phyloP scores from a whole-genome alignment of 2,113 vertebrate species.

The Mustela nigripes region DNA sequence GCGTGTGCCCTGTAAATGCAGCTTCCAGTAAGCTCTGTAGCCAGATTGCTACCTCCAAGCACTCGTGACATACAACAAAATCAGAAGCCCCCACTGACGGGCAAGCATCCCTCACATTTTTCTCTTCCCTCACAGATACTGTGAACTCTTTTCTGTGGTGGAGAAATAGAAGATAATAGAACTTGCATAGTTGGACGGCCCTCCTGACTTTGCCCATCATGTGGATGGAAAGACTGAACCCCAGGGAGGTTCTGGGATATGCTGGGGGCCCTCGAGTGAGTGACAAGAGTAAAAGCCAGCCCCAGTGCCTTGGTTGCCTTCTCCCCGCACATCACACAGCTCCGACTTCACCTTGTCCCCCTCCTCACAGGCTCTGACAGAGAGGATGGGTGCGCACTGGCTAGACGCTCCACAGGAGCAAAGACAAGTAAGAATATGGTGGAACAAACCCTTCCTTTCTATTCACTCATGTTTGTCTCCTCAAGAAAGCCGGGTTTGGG shows the following conservation, averaged over 20 bases:
- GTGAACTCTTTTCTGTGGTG: background rate
- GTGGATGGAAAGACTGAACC: background rate
- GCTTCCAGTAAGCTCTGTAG: background rate
- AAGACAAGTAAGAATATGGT: background rate
- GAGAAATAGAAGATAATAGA: background rate
- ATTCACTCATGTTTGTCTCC: background rate
- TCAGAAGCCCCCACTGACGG: background rate
- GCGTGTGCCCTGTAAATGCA: background rate
- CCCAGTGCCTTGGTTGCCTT: background rate
- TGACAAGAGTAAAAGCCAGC: background rate
- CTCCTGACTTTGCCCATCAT: background rate
- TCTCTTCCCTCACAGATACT: background rate
- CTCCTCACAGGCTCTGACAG: background rate
- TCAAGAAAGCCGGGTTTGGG: background rate
- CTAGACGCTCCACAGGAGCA: background rate
- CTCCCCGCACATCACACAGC: accelerated
- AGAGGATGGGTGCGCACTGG: background rate
- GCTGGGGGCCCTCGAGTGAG: accelerated
- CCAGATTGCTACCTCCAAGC: background rate
- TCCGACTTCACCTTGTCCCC: background rate
- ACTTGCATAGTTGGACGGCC: background rate
- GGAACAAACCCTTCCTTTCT: background rate
- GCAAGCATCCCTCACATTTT: background rate
- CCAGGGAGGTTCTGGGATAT: background rate
- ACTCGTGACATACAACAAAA: background rate